Evolutionary conservation across 1,140 invertebrate genomes (phyloP).

Genomic region (Plectus sambesii): DNA sequence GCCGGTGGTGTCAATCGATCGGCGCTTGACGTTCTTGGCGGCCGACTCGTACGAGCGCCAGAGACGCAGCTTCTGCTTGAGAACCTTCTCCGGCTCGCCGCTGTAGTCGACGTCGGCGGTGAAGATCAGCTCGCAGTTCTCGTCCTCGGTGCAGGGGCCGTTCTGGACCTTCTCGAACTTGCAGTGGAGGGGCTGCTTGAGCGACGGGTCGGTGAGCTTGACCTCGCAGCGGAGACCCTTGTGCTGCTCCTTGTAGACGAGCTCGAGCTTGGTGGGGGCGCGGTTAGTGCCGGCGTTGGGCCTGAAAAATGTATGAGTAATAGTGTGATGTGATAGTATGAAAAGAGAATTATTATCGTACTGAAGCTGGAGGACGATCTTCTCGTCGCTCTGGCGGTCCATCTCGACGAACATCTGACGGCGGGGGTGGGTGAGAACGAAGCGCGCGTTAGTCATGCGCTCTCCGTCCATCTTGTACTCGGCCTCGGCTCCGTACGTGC

Average conservation of each 20-base stretch:
- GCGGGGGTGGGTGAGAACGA: background rate
- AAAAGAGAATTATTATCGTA: background rate
- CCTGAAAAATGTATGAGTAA: no score
- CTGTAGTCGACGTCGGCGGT: conserved; percentile 9
- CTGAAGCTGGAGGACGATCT: conserved; percentile 7
- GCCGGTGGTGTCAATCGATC: background rate
- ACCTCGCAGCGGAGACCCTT: conserved; percentile 12
- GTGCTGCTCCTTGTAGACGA: conserved; percentile 4
- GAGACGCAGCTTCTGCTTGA: background rate
- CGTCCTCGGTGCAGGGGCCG: conserved; percentile 9
- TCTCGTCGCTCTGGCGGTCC: conserved; percentile 10
- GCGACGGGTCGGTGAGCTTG: conserved; percentile 3
- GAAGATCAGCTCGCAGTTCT: conserved; percentile 7
- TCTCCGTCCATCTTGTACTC: conserved; percentile 15
- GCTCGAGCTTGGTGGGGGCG: conserved; percentile 11
- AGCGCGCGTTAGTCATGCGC: conserved; percentile 12
- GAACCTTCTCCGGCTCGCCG: conserved; percentile 1
- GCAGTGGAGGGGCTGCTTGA: conserved; percentile 17
- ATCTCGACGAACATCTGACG: conserved; percentile 11
- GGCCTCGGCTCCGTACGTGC: conserved; percentile 12
- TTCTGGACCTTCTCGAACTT: conserved; percentile 10
- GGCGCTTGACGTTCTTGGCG: background rate
- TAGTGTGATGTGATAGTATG: background rate
- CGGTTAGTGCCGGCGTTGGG: conserved; percentile 9
- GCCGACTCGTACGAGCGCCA: background rate